phyloP scores from a whole-genome alignment of 1,140 invertebrate species.

The Bradynema listronoti region DNA sequence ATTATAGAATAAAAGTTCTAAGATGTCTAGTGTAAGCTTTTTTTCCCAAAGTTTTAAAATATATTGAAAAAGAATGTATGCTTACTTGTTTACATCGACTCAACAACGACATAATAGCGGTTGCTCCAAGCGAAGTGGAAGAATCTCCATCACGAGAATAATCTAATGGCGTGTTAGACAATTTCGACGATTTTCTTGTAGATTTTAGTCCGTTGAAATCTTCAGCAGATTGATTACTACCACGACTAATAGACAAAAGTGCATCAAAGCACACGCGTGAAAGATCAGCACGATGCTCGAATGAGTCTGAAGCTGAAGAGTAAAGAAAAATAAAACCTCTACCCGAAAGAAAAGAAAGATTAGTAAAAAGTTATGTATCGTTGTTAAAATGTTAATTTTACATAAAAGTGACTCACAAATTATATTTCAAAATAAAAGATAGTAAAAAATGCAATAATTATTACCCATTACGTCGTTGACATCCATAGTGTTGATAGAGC shows the following conservation, averaged over 20 bases:
- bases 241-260: slow-evolving; percentile 46
- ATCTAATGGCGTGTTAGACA: background rate
- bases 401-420: too few relatives aligned
- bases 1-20: slow-evolving; percentile 1
- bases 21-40: background rate
- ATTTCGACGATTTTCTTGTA: slow-evolving; percentile 9
- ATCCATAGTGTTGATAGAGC: slow-evolving; percentile 69
- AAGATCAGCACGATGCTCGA: slow-evolving; percentile 49
- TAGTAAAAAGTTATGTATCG: slow-evolving; percentile 5
- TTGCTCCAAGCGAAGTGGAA: slow-evolving; percentile 35
- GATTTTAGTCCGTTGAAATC: slow-evolving; percentile 16
- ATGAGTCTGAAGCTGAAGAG: slow-evolving; percentile 57
- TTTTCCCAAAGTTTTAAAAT: background rate
- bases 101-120: slow-evolving; percentile 44
- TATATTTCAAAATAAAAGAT: slow-evolving; percentile 9
- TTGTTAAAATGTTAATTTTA: too few relatives aligned
- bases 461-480: slow-evolving; percentile 52
- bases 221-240: too few relatives aligned
- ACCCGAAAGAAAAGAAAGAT: slow-evolving; percentile 3
- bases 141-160: background rate
- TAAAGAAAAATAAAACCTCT: slow-evolving; percentile 8
- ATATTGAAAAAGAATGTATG: too few relatives aligned
- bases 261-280: slow-evolving; percentile 56
- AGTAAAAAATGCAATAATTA: slow-evolving; percentile 5
- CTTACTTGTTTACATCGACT: slow-evolving; percentile 44